A percentile compares a stretch with the other conserved stretches of the same genome.
Evolutionary conservation across 2,113 vertebrate genomes (phyloP).

Genomic region (Megaptera novaeangliae): DNA sequence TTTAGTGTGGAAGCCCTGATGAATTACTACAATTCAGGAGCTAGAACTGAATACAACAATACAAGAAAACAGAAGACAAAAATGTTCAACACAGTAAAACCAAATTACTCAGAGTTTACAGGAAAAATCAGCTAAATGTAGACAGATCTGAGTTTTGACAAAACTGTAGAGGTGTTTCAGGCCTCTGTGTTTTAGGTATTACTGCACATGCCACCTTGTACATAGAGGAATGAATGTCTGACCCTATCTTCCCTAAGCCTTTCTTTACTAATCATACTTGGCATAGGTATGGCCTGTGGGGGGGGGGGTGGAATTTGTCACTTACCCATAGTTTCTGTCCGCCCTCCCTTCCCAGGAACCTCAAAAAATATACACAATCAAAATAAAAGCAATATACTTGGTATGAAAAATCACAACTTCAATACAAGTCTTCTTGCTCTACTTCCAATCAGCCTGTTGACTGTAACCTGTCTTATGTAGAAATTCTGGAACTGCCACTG

Average conservation of each 20-base stretch:
- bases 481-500: background rate
- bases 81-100: background rate
- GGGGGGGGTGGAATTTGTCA: background rate
- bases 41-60: background rate
- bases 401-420: background rate
- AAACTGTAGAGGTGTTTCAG: background rate
- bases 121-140: background rate
- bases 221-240: background rate
- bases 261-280: background rate
- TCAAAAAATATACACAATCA: background rate
- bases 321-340: background rate
- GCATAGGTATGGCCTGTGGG: background rate
- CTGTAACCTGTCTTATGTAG: background rate
- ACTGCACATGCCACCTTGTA: fast-evolving
- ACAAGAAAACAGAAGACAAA: background rate
- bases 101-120: background rate
- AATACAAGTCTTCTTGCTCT: background rate
- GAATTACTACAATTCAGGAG: background rate
- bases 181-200: background rate
- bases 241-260: background rate
- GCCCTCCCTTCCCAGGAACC: background rate
- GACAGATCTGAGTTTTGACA: background rate
- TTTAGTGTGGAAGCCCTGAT: background rate
- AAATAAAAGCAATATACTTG: background rate
- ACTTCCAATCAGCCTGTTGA: background rate